Evolutionary conservation across 1,140 invertebrate species (phyloP), one percentile per base, ranked within the genome.

Genomic region (Aricia agestis): DNA sequence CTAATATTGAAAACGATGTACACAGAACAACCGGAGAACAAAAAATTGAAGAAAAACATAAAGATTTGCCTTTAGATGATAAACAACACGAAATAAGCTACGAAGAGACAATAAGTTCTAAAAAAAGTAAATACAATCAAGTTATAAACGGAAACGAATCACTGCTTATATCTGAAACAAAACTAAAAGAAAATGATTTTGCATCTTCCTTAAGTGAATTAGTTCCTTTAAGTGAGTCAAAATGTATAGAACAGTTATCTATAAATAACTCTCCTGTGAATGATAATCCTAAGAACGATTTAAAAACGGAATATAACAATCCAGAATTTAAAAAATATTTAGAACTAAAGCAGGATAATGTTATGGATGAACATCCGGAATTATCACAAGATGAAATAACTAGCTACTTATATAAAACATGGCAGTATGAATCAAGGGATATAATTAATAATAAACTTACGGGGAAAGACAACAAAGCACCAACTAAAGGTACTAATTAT

Each of bases 401-500:
- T 11, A 9, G 19, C 10, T 63, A 63, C 18, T 63, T 63, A 63
- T 63, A 63, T 63, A 63, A 63, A 63, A 63, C 59, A 19, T 63
- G 59, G 59, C 59, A 19, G 9, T 63, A 63, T 63, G 59, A 63
- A 63, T 25, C 18, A 19, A 25, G 18, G 4, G 19, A 18, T 25
- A 63, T 19, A 19, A 5, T 25, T 25, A 17, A 63, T 19, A 63
- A 25, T 10, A 63, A 63, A 63, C 6, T 1, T 25, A 19, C 9
- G 7, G 10, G 10, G 6, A 11, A 11, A 7, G 59, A 19, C 6
- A 18, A 31, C 7, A 63, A 25, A 19, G 18, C 10, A 25, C 10
- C 19, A 25, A 17, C 9, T 11, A 63, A 63, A 63, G 59, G 59
- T 19, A 63, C 59, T 7, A 63, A 63, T 11, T 63, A 18, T 25